These are phyloP conservation scores for Plebejus argus DNA, from an alignment of 2,888 invertebrate species.

Conservation along the genomic window DNA sequence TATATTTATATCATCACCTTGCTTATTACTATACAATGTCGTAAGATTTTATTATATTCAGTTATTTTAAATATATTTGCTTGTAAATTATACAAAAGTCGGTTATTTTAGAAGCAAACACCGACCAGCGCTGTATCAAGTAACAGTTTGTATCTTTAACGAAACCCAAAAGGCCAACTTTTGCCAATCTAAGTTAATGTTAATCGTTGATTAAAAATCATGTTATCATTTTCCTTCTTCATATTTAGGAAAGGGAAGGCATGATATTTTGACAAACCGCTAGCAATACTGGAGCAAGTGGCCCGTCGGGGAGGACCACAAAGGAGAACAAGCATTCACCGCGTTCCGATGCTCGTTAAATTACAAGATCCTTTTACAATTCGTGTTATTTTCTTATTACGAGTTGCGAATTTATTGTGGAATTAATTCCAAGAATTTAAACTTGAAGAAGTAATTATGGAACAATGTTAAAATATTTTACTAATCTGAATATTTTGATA, in stretches of 20 bases:
- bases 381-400: slow-evolving; percentile 13
- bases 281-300: not conserved
- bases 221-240: no score
- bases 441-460: not conserved
- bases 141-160: not conserved
- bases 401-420: slow-evolving; percentile 6
- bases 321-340: not conserved
- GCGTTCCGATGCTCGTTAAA: slow-evolving; percentile 1
- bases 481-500: not conserved
- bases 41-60: no score
- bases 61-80: no score
- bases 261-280: not conserved
- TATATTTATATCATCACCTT: no score
- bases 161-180: not conserved
- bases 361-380: slow-evolving; percentile 22
- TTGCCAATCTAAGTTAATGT: no score
- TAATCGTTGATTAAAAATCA: no score
- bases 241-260: no score
- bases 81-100: no score
- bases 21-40: no score
- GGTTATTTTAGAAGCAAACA: not conserved
- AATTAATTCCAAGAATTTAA: slow-evolving; percentile 5
- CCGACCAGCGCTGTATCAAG: not conserved
- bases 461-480: not conserved
- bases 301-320: not conserved